Evolutionary conservation across 2,797 vertebrate genomes (phyloP), one percentile per base, ranked within the genome.

Genomic region (Sebastes steindachneri): DNA sequence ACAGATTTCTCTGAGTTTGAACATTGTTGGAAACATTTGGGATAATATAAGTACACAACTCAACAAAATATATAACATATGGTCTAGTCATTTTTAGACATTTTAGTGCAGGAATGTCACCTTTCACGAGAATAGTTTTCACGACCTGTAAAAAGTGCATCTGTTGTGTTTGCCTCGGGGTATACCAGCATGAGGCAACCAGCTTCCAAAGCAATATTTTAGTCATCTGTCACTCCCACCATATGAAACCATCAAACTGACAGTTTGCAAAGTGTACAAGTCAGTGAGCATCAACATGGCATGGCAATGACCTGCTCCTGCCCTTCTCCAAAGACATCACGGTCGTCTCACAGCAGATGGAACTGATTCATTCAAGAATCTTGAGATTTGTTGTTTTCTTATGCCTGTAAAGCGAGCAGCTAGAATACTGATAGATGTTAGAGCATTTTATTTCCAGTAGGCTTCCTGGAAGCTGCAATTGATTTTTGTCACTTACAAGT

Each of bases 211-310:
- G 58, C 51, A 77, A 17, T 73, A 26, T 73, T 78, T 68, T 62
- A 76, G 7, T 74, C 58, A 21, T n/a, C 45, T 80, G 76, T 89
- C 80, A 60, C 23, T 79, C 28, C 29, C 15, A 68, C 55, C 57
- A 66, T 23, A 68, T 66, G 62, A 85, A 75, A 70, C 37, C 37
- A 12, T 82, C 73, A 77, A 69, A 82, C 72, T 64, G 82, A 65
- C 71, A 45, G 55, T 71, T 79, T 81, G 2, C 12, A 64, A 66
- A 64, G 64, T 62, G 53, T 37, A 26, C 53, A 28, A 80, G 65
- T 85, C 72, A 57, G 23, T 53, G 54, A 82, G 41, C 58, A 72
- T 11, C 54, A 68, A 29, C 68, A 41, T 53, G 15, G 21, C 25
- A 62, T 45, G 45, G 62, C 37, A 59, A 28, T 70, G 72, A 59